phyloP scores from a whole-genome alignment of 1,140 invertebrate genomes.

The Meteorus sp. region DNA sequence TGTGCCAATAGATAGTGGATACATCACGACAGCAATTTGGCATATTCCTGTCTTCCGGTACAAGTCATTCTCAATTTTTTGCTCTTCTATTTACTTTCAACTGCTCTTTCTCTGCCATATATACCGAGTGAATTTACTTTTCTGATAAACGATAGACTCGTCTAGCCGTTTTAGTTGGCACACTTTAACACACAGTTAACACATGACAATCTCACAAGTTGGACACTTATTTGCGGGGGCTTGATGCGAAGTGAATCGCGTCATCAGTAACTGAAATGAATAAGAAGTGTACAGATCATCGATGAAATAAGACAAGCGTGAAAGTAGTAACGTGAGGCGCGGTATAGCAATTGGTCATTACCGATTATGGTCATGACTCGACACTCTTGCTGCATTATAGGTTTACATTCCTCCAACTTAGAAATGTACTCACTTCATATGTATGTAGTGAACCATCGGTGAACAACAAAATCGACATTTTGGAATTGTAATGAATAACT shows the following conservation, averaged over 20 bases:
- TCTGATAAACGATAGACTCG: background rate
- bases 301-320: slow-evolving; percentile 33
- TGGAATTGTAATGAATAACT: too few species aligned
- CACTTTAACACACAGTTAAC: background rate
- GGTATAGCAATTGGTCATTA: slow-evolving; percentile 46
- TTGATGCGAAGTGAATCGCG: background rate
- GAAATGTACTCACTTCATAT: too few species aligned
- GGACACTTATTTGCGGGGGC: background rate
- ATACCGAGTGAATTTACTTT: too few species aligned
- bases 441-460: too few species aligned
- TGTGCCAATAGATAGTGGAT: too few species aligned
- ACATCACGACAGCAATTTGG: slow-evolving; percentile 20
- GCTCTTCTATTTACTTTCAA: background rate
- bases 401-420: too few species aligned
- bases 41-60: slow-evolving; percentile 22
- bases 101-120: background rate
- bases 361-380: slow-evolving; percentile 51
- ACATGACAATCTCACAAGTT: background rate
- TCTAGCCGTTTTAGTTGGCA: slow-evolving; percentile 14
- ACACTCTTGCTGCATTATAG: background rate
- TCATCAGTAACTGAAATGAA: slow-evolving; percentile 10
- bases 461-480: too few species aligned
- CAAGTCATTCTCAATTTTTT: background rate
- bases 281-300: background rate
- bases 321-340: slow-evolving; percentile 48